Percentiles rank a stretch among this genome's conserved stretches.
Evolutionary conservation across 2,113 vertebrate genomes (phyloP).

Genomic region (Psophia crepitans): DNA sequence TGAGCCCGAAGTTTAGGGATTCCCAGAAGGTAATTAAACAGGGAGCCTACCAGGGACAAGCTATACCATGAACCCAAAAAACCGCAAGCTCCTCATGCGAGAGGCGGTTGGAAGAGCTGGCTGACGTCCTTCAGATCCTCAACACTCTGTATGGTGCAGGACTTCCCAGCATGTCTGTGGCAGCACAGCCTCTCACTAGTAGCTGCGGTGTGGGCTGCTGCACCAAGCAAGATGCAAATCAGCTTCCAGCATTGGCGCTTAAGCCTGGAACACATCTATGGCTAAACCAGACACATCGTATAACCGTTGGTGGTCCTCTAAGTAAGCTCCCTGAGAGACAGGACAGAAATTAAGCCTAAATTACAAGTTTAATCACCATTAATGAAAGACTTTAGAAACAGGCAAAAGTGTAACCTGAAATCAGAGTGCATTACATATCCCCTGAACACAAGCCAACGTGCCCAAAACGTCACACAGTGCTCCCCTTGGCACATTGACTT

Average conservation of each 20-base stretch:
- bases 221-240: not conserved
- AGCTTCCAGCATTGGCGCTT: not conserved
- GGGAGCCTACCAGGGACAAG: not conserved
- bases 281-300: fast-evolving
- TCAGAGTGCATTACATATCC: too few species aligned
- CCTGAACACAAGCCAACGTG: not conserved
- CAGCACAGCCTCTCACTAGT: not conserved
- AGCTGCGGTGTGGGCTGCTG: not conserved
- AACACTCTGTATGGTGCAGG: fast-evolving
- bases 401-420: not conserved
- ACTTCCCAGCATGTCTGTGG: not conserved
- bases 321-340: not conserved
- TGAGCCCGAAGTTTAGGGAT: not conserved
- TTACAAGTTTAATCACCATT: not conserved
- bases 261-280: not conserved
- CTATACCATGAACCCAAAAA: not conserved
- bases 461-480: fast-evolving
- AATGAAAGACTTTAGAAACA: not conserved
- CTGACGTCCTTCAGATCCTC: not conserved
- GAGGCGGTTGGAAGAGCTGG: not conserved
- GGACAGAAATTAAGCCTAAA: not conserved
- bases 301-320: not conserved
- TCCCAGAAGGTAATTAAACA: not conserved
- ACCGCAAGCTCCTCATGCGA: fast-evolving
- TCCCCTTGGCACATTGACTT: not conserved